These are phyloP conservation scores for Zaprionus camerounensis DNA, from an alignment of 1,140 invertebrate species.

Conservation along the genomic window DNA sequence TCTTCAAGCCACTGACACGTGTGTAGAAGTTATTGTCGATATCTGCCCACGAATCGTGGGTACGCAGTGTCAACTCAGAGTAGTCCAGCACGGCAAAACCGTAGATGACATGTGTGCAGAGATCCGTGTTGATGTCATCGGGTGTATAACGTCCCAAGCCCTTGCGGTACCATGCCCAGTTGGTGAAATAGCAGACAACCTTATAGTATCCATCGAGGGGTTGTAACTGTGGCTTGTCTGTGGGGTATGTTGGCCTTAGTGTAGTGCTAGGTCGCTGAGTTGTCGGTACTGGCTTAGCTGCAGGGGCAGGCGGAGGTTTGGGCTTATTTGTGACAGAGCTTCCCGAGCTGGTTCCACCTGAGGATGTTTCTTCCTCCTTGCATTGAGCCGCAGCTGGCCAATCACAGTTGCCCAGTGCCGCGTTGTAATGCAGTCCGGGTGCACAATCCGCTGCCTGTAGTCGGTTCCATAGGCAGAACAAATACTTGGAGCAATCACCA, in stretches of 20 bases:
- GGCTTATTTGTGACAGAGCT: constrained; percentile 31
- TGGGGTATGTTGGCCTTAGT: constrained; percentile 74
- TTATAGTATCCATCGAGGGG: constrained; percentile 87
- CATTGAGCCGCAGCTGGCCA: constrained; percentile 91
- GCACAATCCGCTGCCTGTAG: constrained; percentile 90
- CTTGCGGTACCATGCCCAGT: constrained; percentile 96
- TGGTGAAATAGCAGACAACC: constrained; percentile 96
- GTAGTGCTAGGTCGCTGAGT: constrained; percentile 67
- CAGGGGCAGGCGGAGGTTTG: constrained; percentile 37
- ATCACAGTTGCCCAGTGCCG: constrained; percentile 88
- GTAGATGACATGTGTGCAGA: constrained; percentile 96
- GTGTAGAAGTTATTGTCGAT: constrained; percentile 94
- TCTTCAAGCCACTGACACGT: constrained; percentile 91
- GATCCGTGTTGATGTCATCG: constrained; percentile 92
- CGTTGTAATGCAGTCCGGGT: constrained; percentile 91
- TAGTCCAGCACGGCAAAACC: constrained; percentile 95
- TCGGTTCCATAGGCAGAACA: constrained; percentile 91
- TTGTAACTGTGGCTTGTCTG: constrained; percentile 80
- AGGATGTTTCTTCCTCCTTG: constrained; percentile 51
- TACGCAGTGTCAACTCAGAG: constrained; percentile 90
- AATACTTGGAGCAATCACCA: constrained; percentile 90
- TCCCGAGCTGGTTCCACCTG: not conserved
- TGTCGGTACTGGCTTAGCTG: constrained; percentile 60
- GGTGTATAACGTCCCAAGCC: constrained; percentile 92
- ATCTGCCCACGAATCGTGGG: constrained; percentile 95